Evolutionary conservation across 2,797 vertebrate genomes (phyloP).

Genomic region (Intellagama lesueurii): DNA sequence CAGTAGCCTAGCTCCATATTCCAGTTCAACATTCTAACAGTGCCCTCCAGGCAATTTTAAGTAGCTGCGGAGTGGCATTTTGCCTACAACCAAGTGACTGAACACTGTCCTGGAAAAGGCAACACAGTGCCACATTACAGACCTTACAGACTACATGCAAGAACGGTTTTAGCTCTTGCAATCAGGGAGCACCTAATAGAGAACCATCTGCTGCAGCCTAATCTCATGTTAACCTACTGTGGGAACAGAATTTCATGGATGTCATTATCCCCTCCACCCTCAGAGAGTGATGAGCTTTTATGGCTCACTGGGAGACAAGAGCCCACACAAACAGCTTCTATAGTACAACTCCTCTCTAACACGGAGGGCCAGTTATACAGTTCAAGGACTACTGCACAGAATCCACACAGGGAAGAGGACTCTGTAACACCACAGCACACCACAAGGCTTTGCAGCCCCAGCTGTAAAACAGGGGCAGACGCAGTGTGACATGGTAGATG

Average conservation of each 20-base stretch:
- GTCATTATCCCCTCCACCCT: neutral
- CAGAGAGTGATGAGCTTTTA: neutral
- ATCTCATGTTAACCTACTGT: neutral
- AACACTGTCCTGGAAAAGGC: neutral
- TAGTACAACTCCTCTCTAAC: neutral
- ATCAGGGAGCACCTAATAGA: neutral
- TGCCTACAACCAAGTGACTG: constrained; percentile 7
- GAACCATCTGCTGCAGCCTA: neutral
- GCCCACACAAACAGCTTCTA: neutral
- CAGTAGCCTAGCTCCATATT: neutral
- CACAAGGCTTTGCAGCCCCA: neutral
- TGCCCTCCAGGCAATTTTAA: neutral
- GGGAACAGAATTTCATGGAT: neutral
- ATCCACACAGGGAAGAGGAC: neutral
- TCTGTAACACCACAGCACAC: neutral
- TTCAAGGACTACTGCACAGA: neutral
- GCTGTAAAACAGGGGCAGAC: neutral
- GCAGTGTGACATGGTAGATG: no score
- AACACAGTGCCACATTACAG: neutral
- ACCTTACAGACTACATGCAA: neutral
- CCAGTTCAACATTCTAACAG: neutral
- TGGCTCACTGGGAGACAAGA: neutral
- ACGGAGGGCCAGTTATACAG: neutral
- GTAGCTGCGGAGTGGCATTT: accelerated
- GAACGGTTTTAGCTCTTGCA: constrained; percentile 1